Evolutionary conservation across 2,888 invertebrate species (phyloP), one percentile per base, ranked within the genome.

Genomic region (Shargacucullia verbasci): DNA sequence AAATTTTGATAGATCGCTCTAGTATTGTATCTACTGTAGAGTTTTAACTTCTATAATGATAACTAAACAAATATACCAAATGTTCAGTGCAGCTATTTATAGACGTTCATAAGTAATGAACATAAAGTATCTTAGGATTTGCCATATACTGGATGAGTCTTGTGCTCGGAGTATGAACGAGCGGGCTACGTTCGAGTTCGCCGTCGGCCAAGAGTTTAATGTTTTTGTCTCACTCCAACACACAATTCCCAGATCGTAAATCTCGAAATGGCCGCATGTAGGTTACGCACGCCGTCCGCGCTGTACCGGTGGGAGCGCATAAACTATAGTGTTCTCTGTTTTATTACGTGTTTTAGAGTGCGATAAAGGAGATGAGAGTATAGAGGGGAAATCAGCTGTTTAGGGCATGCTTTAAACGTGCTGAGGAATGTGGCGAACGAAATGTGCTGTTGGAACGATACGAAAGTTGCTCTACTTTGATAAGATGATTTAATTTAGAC

Each of bases 191-290:
- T 85, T 88, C 84, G 83, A 85, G 85, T 89, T 89, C 79, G 86
- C 86, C 86, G 89, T 84, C 90, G 88, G 90, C 87, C 82, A 85
- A 87, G 92, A 91, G 91, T 89, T 87, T 87, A 88, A 90, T 92
- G 87, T 89, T 90, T 91, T 90, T 88, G 88, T 94, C 94, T 87
- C 93, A 82, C 83, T 94, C 94, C 88, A 90, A 91, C 94, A 88
- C 91, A 90, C 93, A 94, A 93, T 94, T 94, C 94, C 94, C 94
- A 94, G 94, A 87, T 94, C 94, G 94, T 94, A 94, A 94, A 94
- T 94, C 94, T 93, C 87, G 94, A 94, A 94, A 94, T 93, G 94
- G 94, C 94, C 94, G 94, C 94, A 94, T 94, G 93, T 94, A 94
- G 94, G 93, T 94, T 94, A 94, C 94, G 94, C 92, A 92, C 93